Percentiles rank a stretch among this genome's conserved stretches.
phyloP scores from a whole-genome alignment of 2,888 invertebrate genomes.

The Eristalis intricaria region DNA sequence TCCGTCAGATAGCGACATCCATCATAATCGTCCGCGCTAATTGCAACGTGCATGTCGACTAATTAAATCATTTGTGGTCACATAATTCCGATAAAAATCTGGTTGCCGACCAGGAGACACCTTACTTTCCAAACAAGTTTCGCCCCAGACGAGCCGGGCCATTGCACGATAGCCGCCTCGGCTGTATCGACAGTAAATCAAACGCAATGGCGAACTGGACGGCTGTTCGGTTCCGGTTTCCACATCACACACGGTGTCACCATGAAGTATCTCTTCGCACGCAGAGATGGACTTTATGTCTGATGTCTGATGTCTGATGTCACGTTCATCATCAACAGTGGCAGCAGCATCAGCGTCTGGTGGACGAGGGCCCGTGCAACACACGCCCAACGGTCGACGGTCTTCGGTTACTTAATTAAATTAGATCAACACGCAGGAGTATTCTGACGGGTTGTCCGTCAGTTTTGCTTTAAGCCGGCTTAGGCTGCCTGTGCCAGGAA shows the following conservation, averaged over 20 bases:
- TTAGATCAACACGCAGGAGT: conserved; percentile 12
- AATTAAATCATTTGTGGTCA: conserved; percentile 61
- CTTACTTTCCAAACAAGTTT: conserved; percentile 32
- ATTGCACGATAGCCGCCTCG: not conserved
- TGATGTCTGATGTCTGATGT: conserved; percentile 14
- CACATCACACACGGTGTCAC: conserved; percentile 12
- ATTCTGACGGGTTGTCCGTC: conserved; percentile 15
- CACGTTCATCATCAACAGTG: conserved; percentile 2
- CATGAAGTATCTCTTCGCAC: conserved; percentile 11
- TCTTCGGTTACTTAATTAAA: conserved; percentile 4
- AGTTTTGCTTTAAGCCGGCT: not conserved
- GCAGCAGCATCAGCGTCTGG: not conserved
- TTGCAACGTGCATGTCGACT: conserved; percentile 47
- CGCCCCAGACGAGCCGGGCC: not conserved
- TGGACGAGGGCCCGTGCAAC: not conserved
- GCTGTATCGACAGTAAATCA: conserved; percentile 34
- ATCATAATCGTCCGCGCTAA: conserved; percentile 35
- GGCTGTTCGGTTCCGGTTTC: conserved; percentile 4
- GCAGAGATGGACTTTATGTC: not conserved
- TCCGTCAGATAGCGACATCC: not conserved
- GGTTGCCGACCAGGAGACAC: conserved; percentile 14
- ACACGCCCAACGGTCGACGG: not conserved
- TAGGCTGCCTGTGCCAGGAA: not conserved
- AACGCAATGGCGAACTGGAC: not conserved
- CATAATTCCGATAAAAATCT: conserved; percentile 55